phyloP scores from a whole-genome alignment of 2,888 invertebrate genomes.

The Boloria euphrosyne region DNA sequence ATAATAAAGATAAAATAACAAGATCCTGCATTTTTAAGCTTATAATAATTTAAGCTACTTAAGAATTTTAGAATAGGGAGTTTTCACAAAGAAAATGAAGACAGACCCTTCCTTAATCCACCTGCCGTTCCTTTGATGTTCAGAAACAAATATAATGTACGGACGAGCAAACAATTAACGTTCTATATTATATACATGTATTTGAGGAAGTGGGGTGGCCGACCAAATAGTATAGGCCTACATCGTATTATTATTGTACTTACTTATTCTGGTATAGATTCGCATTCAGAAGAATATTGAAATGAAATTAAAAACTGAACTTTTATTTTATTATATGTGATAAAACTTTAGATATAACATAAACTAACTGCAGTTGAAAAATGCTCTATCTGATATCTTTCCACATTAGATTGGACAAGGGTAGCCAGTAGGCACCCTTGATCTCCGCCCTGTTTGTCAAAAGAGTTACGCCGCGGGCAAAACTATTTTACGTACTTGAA shows the following conservation, averaged over 20 bases:
- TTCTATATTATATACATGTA: slow-evolving; percentile 45
- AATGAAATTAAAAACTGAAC: no score
- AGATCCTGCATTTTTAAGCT: slow-evolving; percentile 10
- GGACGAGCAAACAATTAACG: slow-evolving; percentile 59
- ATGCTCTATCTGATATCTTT: no score
- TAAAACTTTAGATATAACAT: no score
- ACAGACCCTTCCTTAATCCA: slow-evolving; percentile 46
- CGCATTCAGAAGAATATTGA: no score
- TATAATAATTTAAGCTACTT: slow-evolving; percentile 25
- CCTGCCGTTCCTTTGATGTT: slow-evolving; percentile 67
- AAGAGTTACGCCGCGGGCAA: no score
- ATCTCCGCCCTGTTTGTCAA: no score
- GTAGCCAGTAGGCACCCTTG: no score
- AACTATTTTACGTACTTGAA: no score
- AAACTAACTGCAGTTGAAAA: no score
- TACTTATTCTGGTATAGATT: no score
- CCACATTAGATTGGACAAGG: no score
- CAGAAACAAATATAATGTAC: slow-evolving; percentile 50
- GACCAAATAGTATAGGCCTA: slow-evolving; percentile 21
- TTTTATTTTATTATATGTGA: no score
- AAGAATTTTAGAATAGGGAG: slow-evolving; percentile 12
- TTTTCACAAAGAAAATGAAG: slow-evolving; percentile 44
- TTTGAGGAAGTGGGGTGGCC: slow-evolving; percentile 19
- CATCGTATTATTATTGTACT: slow-evolving; percentile 9
- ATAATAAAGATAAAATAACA: neutral